Evolutionary conservation across 2,113 vertebrate species (phyloP).

Genomic region (Oncorhynchus kisutch): DNA sequence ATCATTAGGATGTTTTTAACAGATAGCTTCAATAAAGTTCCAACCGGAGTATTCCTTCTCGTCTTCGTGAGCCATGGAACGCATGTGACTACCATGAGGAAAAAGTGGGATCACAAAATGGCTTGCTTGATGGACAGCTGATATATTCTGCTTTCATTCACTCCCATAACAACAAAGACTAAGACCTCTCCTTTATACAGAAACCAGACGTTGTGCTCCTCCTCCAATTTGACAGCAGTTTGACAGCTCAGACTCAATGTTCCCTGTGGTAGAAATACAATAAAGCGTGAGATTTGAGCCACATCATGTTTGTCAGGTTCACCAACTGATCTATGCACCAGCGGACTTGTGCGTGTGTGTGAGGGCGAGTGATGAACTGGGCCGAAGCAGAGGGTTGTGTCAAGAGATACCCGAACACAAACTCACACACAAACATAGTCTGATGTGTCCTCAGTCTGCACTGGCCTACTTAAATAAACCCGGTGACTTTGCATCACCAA

Average conservation of each 20-base stretch:
- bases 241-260: constrained; percentile 87
- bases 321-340: constrained; percentile 48
- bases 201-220: constrained; percentile 95
- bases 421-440: not conserved
- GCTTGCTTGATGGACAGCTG: too few species aligned
- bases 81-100: too few species aligned
- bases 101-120: too few species aligned
- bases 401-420: constrained; percentile 5
- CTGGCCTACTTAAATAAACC: not conserved
- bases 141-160: too few species aligned
- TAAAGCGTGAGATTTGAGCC: constrained; percentile 32
- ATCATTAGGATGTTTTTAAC: too few species aligned
- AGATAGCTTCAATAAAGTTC: too few species aligned
- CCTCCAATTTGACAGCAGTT: constrained; percentile 75
- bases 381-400: constrained; percentile 34
- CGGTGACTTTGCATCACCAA: not conserved
- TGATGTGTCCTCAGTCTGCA: not conserved
- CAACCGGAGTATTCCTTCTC: too few species aligned
- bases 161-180: constrained; percentile 45
- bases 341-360: constrained; percentile 43
- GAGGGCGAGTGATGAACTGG: constrained; percentile 29
- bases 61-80: too few species aligned
- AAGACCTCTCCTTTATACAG: constrained; percentile 94
- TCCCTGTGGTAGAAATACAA: constrained; percentile 77
- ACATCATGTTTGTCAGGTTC: constrained; percentile 56